Evolutionary conservation across 2,888 invertebrate genomes (phyloP).

Genomic region (Sphaerophoria rueppellii): DNA sequence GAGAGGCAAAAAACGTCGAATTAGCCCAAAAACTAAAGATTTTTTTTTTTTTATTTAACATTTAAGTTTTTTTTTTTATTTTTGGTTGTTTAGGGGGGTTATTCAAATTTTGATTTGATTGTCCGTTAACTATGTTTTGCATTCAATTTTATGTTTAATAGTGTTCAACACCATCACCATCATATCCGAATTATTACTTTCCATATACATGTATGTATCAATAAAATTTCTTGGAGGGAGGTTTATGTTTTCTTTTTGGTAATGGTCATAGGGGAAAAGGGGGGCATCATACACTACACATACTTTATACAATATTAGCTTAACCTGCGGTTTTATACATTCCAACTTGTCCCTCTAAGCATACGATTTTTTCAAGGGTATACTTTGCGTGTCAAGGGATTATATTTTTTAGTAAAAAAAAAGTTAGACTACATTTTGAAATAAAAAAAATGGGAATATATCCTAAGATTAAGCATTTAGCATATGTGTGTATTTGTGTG

Average conservation of each 20-base stretch:
- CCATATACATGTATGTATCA: conserved; percentile 54
- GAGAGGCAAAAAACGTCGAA: conserved; percentile 83
- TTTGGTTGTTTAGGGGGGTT: conserved; percentile 74
- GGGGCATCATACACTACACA: conserved; percentile 65
- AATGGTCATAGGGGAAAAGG: conserved; percentile 40
- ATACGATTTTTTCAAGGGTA: conserved; percentile 56
- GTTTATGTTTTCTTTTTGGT: conserved; percentile 8
- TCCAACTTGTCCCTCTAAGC: conserved; percentile 68
- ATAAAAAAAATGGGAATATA: conserved; percentile 43
- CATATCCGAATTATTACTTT: conserved; percentile 75
- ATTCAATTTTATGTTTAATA: conserved; percentile 71
- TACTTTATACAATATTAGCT: conserved; percentile 71
- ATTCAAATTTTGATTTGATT: conserved; percentile 74
- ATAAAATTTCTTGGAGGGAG: conserved; percentile 60
- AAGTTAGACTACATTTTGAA: conserved; percentile 64
- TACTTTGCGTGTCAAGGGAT: conserved; percentile 28
- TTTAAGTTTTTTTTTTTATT: conserved; percentile 71
- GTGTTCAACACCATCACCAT: conserved; percentile 80
- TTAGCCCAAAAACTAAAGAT: conserved; percentile 82
- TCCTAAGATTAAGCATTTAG: conserved; percentile 68
- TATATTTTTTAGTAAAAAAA: conserved; percentile 35
- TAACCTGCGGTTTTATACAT: conserved; percentile 68
- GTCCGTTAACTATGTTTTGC: conserved; percentile 69
- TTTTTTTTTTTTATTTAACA: conserved; percentile 74
- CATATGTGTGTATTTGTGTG: conserved; percentile 58